These are phyloP conservation scores for Caenorhabditis tropicalis DNA, from an alignment of 1,140 invertebrate species.

Conservation along the genomic window DNA sequence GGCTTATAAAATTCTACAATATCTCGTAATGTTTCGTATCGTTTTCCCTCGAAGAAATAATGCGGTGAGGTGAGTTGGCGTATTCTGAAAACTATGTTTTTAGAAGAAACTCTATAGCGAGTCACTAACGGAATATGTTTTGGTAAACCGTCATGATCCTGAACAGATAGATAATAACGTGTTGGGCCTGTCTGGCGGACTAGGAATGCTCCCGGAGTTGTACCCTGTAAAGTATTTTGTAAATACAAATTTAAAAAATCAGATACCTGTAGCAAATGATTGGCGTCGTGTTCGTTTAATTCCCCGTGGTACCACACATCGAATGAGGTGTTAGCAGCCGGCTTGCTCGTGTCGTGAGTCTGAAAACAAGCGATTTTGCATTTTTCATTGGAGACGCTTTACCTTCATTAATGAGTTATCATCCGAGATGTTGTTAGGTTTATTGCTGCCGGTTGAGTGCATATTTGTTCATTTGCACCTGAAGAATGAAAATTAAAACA, in stretches of 20 bases:
- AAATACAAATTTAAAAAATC: not conserved
- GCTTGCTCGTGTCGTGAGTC: not conserved
- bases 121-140: not conserved
- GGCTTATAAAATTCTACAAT: not conserved
- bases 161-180: not conserved
- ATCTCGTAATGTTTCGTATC: not conserved
- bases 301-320: slow-evolving; percentile 36
- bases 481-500: too few species aligned
- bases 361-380: not conserved
- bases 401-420: not conserved
- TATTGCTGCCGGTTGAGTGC: slow-evolving; percentile 18
- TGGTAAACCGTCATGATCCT: not conserved
- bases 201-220: slow-evolving; percentile 2
- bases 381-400: not conserved
- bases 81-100: not conserved
- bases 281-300: slow-evolving; percentile 31
- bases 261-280: slow-evolving; percentile 19
- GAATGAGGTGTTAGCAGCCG: not conserved
- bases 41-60: slow-evolving; percentile 31
- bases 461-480: slow-evolving; percentile 38
- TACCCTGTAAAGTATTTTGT: not conserved
- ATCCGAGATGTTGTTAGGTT: not conserved
- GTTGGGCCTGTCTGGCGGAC: not conserved
- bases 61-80: slow-evolving; percentile 24
- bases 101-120: not conserved